These are phyloP conservation scores for Leptogaster cylindrica DNA, from an alignment of 2,888 invertebrate genomes.

Conservation along the genomic window DNA sequence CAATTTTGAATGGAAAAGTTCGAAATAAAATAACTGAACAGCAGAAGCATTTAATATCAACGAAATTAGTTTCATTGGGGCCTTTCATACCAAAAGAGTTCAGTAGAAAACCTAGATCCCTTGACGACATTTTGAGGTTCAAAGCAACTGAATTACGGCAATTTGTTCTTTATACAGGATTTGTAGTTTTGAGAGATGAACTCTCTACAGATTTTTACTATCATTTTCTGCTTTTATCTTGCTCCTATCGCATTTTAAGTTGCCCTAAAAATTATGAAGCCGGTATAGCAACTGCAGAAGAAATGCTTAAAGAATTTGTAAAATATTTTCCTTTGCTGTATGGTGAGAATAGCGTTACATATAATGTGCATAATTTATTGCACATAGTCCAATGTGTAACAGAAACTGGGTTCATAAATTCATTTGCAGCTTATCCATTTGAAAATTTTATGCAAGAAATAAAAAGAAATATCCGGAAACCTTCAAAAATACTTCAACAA, in stretches of 20 bases:
- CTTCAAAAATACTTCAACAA: constrained; percentile 34
- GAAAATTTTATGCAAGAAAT: constrained; percentile 43
- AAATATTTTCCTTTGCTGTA: constrained; percentile 44
- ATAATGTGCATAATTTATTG: constrained; percentile 45
- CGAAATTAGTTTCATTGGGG: not conserved
- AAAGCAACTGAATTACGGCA: constrained; percentile 44
- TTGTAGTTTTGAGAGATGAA: constrained; percentile 40
- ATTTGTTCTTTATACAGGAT: constrained; percentile 44
- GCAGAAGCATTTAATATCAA: not conserved
- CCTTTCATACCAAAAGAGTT: constrained; percentile 39
- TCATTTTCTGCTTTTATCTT: constrained; percentile 42
- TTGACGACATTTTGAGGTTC: constrained; percentile 43
- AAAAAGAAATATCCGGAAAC: constrained; percentile 34
- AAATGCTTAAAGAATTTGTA: constrained; percentile 44
- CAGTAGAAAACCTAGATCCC: constrained; percentile 42
- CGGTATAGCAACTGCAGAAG: constrained; percentile 32
- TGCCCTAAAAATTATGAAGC: constrained; percentile 32
- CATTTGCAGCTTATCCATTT: constrained; percentile 43
- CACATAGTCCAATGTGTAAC: constrained; percentile 39
- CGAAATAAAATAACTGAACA: not conserved
- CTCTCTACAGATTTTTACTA: constrained; percentile 41
- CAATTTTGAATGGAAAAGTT: not conserved
- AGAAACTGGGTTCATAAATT: constrained; percentile 33
- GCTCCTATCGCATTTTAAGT: too few species aligned
- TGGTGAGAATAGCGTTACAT: constrained; percentile 42